These are phyloP conservation scores for Pedicia rivosa DNA, from an alignment of 2,888 invertebrate genomes.

Conservation along the genomic window DNA sequence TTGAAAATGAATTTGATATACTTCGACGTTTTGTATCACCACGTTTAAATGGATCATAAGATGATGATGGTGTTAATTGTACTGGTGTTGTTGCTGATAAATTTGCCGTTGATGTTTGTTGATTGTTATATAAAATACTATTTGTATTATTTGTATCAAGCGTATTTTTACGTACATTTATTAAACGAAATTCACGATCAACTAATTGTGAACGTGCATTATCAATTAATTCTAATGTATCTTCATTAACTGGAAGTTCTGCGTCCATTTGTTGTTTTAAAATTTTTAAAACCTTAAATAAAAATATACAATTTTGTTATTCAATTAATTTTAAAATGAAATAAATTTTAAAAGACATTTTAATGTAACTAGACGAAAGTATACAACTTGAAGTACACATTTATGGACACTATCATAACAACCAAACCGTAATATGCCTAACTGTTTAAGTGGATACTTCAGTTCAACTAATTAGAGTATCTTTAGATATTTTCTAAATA, in stretches of 20 bases:
- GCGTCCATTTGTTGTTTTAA: conserved; percentile 80
- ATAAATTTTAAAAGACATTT: conserved; percentile 23
- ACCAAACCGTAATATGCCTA: too few relatives aligned
- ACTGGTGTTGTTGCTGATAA: conserved; percentile 26
- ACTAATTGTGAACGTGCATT: conserved; percentile 66
- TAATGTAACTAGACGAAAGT: conserved; percentile 22
- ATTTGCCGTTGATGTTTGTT: conserved; percentile 22
- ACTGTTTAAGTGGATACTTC: too few relatives aligned
- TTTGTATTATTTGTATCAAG: conserved; percentile 27
- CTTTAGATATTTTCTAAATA: too few relatives aligned
- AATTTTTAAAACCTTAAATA: conserved; percentile 49
- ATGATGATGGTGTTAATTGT: conserved; percentile 26
- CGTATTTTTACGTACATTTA: conserved; percentile 48
- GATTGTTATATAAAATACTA: conserved; percentile 12
- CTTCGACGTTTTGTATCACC: conserved; percentile 59
- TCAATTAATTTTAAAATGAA: background rate
- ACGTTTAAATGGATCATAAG: conserved; percentile 40
- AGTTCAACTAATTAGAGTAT: too few relatives aligned
- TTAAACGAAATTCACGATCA: conserved; percentile 59
- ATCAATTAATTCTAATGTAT: conserved; percentile 47
- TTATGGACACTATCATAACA: too few relatives aligned
- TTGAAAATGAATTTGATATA: conserved; percentile 56
- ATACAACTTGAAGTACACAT: conserved; percentile 9
- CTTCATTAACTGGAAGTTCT: conserved; percentile 37
- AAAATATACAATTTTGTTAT: conserved; percentile 6